Evolutionary conservation across 2,888 invertebrate genomes (phyloP).

Genomic region (Elysia crispata): DNA sequence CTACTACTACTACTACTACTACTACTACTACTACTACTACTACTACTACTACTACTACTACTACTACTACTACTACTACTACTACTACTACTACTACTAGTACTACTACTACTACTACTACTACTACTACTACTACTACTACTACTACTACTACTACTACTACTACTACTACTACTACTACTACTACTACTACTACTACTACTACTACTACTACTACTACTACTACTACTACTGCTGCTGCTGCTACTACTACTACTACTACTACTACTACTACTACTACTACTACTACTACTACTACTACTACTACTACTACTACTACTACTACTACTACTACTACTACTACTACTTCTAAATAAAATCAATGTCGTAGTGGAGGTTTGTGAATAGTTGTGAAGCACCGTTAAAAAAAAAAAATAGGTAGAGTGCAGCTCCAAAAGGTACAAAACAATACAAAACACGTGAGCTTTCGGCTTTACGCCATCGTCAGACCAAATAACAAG

Average conservation of each 20-base stretch:
- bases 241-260: neutral
- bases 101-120: constrained; percentile 17
- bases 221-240: neutral
- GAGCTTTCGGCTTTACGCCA: too few relatives aligned
- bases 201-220: constrained; percentile 12
- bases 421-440: too few relatives aligned
- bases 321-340: constrained; percentile 15
- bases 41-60: constrained; percentile 13
- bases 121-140: constrained; percentile 12
- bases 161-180: constrained; percentile 19
- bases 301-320: constrained; percentile 19
- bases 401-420: too few relatives aligned
- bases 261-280: constrained; percentile 4
- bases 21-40: constrained; percentile 19
- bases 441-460: too few relatives aligned
- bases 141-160: constrained; percentile 19
- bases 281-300: constrained; percentile 19
- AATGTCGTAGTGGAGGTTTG: too few relatives aligned
- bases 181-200: constrained; percentile 15
- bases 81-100: constrained; percentile 16
- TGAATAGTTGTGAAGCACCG: too few relatives aligned
- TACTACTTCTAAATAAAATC: neutral
- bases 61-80: constrained; percentile 16
- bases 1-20: constrained; percentile 19
- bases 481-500: too few relatives aligned